Conservation (phyloP, 1,140 invertebrate genomes). For the Caenorhabditis brenneri region DNA sequence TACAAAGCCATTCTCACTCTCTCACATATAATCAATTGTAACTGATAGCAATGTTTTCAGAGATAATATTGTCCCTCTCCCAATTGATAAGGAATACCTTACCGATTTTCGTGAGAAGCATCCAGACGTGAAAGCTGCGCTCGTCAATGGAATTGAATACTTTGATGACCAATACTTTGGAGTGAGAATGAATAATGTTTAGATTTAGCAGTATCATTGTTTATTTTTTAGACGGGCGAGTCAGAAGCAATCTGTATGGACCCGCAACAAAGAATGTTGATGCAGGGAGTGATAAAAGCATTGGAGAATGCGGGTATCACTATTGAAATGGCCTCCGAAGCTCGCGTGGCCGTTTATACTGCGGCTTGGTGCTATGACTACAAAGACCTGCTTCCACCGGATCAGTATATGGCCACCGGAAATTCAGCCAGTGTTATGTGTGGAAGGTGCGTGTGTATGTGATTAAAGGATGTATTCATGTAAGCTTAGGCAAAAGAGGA, state of each 20-base stretch:
- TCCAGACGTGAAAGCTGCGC: constrained; percentile 75
- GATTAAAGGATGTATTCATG: no score
- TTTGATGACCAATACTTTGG: constrained; percentile 75
- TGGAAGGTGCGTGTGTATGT: background rate
- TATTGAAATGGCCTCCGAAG: background rate
- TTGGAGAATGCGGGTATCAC: constrained; percentile 66
- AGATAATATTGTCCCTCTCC: background rate
- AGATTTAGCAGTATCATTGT: background rate
- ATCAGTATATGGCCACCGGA: constrained; percentile 40
- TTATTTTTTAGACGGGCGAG: constrained; percentile 20
- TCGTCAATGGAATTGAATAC: constrained; percentile 82
- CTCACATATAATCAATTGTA: no score
- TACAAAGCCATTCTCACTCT: no score
- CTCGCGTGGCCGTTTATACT: constrained; percentile 41
- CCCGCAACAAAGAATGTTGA: constrained; percentile 74
- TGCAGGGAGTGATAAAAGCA: constrained; percentile 73
- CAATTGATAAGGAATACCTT: background rate
- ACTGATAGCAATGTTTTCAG: constrained; percentile 11
- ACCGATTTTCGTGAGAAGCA: constrained; percentile 28
- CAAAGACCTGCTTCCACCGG: constrained; percentile 46
- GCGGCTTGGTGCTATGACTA: constrained; percentile 54
- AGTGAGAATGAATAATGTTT: background rate
- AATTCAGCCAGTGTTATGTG: constrained; percentile 39
- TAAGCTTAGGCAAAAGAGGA: no score
- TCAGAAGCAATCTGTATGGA: constrained; percentile 74